These are phyloP conservation scores for Eudasyphora cyanicolor DNA, from an alignment of 2,888 invertebrate genomes.

Conservation along the genomic window DNA sequence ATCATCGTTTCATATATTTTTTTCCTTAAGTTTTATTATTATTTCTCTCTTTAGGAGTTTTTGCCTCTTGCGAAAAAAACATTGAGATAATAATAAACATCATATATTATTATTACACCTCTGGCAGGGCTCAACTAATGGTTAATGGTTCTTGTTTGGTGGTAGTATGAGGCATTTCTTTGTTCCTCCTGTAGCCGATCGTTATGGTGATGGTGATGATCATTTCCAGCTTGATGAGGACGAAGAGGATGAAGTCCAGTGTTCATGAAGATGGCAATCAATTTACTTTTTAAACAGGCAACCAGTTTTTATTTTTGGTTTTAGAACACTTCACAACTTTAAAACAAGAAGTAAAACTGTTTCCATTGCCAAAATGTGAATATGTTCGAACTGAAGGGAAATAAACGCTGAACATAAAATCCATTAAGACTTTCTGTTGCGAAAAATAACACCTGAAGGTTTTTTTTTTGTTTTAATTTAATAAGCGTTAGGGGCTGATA, in stretches of 20 bases:
- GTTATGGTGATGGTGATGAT: not conserved
- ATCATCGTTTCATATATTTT: conserved; percentile 56
- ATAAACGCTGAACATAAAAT: not conserved
- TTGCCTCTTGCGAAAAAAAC: conserved; percentile 29
- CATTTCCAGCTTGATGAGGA: not conserved
- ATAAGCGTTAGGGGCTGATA: not conserved
- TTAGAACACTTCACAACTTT: not conserved
- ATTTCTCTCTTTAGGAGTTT: not conserved
- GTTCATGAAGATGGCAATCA: conserved; percentile 3
- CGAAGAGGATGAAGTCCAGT: not conserved
- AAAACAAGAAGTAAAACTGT: not conserved
- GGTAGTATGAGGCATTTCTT: not conserved
- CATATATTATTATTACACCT: conserved; percentile 69
- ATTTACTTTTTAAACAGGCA: not conserved
- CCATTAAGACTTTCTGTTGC: conserved; percentile 7
- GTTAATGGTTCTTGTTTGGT: no score
- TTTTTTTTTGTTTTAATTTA: conserved; percentile 9
- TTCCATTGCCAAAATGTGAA: conserved; percentile 8
- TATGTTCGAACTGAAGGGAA: not conserved
- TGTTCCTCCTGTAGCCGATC: not conserved
- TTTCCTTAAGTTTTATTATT: not conserved
- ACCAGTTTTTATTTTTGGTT: conserved; percentile 23
- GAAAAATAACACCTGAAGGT: conserved; percentile 29
- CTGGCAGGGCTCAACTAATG: conserved; percentile 23
- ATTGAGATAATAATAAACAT: conserved; percentile 70